Percentiles rank a stretch among this genome's conserved stretches.
Conservation (phyloP, 1,140 invertebrate genomes). For the Tetranychus urticae region DNA sequence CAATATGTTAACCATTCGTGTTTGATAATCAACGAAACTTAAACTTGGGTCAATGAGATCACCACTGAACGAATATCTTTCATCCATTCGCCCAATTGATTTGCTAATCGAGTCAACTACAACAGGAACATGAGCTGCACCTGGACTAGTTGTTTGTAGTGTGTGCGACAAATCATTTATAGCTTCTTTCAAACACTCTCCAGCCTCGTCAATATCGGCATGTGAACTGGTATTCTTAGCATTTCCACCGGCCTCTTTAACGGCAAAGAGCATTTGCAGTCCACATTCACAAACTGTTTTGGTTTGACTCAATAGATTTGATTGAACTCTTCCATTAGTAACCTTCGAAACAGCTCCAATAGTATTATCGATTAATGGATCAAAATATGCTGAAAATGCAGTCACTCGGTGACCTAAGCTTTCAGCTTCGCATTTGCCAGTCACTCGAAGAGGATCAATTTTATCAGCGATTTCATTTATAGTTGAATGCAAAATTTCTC, state of each 20-base stretch:
- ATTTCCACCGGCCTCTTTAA: slow-evolving; percentile 79
- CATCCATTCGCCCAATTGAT: slow-evolving; percentile 42
- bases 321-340: slow-evolving; percentile 67
- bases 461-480: slow-evolving; percentile 49
- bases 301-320: slow-evolving; percentile 62
- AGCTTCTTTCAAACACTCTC: slow-evolving; percentile 48
- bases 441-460: slow-evolving; percentile 48
- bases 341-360: slow-evolving; percentile 64
- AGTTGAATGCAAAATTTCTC: slow-evolving; percentile 20
- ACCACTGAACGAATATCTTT: neutral
- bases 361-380: slow-evolving; percentile 52
- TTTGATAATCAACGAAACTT: slow-evolving; percentile 81
- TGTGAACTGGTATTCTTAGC: slow-evolving; percentile 54
- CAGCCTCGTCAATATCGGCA: slow-evolving; percentile 54
- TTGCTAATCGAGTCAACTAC: slow-evolving; percentile 47
- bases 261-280: slow-evolving; percentile 53
- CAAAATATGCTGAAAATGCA: slow-evolving; percentile 55
- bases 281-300: slow-evolving; percentile 81
- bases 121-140: neutral
- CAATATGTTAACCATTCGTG: slow-evolving; percentile 59
- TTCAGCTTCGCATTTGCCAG: slow-evolving; percentile 74
- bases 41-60: neutral
- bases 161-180: slow-evolving; percentile 23
- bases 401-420: slow-evolving; percentile 66
- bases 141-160: neutral